These are phyloP conservation scores for Agrochola litura DNA, from an alignment of 2,888 invertebrate species.

Conservation along the genomic window DNA sequence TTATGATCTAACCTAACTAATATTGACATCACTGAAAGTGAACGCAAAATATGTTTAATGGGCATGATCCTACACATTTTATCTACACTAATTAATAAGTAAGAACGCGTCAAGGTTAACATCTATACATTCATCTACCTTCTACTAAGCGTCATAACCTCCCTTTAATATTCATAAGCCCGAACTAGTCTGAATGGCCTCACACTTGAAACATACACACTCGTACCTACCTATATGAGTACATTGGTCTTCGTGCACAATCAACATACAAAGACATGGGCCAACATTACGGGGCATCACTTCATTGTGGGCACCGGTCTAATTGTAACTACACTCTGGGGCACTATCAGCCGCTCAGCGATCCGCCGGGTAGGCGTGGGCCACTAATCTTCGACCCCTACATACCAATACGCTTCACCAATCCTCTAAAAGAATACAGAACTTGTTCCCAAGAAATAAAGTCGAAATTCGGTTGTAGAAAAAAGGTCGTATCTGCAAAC, in stretches of 20 bases:
- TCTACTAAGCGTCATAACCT: slow-evolving; percentile 32
- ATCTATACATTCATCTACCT: not conserved
- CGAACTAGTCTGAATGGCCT: slow-evolving; percentile 47
- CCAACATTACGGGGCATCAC: slow-evolving; percentile 89
- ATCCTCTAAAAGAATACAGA: slow-evolving; percentile 69
- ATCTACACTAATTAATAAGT: not conserved
- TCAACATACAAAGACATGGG: slow-evolving; percentile 90
- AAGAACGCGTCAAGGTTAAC: slow-evolving; percentile 11
- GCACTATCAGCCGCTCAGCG: slow-evolving; percentile 90
- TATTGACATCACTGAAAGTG: not conserved
- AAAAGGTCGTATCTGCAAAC: slow-evolving; percentile 85
- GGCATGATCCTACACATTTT: not conserved
- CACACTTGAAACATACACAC: slow-evolving; percentile 44
- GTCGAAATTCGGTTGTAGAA: slow-evolving; percentile 67
- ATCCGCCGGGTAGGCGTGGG: slow-evolving; percentile 89
- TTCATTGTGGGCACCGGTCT: slow-evolving; percentile 90
- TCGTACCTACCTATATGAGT: slow-evolving; percentile 32
- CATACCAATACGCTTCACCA: slow-evolving; percentile 83
- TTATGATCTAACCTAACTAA: not conserved
- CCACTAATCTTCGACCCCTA: slow-evolving; percentile 91
- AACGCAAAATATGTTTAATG: not conserved
- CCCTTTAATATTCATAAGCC: slow-evolving; percentile 65
- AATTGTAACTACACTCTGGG: slow-evolving; percentile 91
- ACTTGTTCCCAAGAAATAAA: slow-evolving; percentile 71
- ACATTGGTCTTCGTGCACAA: slow-evolving; percentile 83